Evolutionary conservation across 2,888 invertebrate genomes (phyloP).

Genomic region (Lasioglossum leucozonium): DNA sequence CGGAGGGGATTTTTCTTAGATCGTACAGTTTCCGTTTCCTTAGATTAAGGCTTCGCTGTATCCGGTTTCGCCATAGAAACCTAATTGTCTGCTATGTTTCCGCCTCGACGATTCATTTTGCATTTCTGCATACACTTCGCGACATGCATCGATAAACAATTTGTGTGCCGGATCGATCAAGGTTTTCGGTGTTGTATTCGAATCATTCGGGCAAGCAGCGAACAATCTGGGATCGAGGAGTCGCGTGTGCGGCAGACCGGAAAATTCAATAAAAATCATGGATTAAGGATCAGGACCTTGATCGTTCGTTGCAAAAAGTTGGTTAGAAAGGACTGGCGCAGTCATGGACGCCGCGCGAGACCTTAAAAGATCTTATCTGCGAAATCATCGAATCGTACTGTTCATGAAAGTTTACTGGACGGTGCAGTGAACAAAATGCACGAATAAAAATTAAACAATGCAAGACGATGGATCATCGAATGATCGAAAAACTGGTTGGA

Average conservation of each 20-base stretch:
- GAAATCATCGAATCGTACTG: no score
- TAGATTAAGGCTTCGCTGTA: no score
- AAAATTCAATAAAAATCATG: background rate
- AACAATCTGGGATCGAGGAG: background rate
- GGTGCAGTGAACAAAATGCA: no score
- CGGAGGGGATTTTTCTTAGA: no score
- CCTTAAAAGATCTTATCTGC: background rate
- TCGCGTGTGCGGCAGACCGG: background rate
- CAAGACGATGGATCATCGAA: background rate
- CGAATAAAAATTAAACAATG: background rate
- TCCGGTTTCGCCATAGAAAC: no score
- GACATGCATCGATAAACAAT: background rate
- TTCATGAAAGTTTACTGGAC: background rate
- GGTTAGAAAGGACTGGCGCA: background rate
- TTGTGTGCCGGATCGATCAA: background rate
- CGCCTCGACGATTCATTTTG: no score
- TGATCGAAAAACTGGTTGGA: background rate
- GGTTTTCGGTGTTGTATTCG: background rate
- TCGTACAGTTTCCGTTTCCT: no score
- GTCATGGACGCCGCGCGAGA: background rate
- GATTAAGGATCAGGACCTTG: background rate
- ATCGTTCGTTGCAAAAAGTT: background rate
- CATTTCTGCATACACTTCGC: background rate
- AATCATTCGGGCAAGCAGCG: background rate
- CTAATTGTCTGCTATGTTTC: no score